Evolutionary conservation across 2,797 vertebrate species (phyloP), one percentile per base, ranked within the genome.

Genomic region (Bovichtus diacanthus): DNA sequence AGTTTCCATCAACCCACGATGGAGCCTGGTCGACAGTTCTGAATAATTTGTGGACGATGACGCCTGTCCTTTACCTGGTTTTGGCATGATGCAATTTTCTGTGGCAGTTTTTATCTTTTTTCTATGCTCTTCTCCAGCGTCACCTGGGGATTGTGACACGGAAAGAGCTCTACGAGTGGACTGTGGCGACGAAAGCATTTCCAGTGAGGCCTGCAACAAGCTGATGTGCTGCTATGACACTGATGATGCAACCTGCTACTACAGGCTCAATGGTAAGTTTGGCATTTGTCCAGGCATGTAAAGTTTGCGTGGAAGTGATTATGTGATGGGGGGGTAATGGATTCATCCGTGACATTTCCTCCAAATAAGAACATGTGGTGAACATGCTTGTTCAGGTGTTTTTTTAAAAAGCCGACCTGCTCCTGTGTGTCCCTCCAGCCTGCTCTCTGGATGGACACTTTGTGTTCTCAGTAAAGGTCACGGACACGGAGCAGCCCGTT

Each of bases 381-480:
- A 34, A 4, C 2, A 4, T 27, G 21, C 13, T 62, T 27, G 25
- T n/a, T 1, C 70, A 15, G 44, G 13, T 27, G 25, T 31, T 34
- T 9, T 31, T 34, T 34, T 34, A 31, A 7, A 34, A 34, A 34
- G 31, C 31, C 8, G 29, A 2, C 9, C 9, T 53, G 29, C 41
- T 50, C 16, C 4, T 18, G 12, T 51, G 1, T 55, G 38, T 38
- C 50, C 53, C 13, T 68, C 16, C 72, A 95, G 94, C 86, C 44
- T 95, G 94, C 73, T 93, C 94, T 54, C 67, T 90, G 79, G 94
- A 95, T 0, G 90, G 93, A 84, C 84, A 94, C 75, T 92, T 95
- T 82, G 90, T 95, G 70, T 94, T 95, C 81, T 88, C 92, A 0
- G 91, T 95, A 0, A 81, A 80, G 43, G 38, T 85, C 0, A 23